These are phyloP conservation scores for Chymomyza fuscimana DNA, from an alignment of 2,888 invertebrate species.

Conservation along the genomic window DNA sequence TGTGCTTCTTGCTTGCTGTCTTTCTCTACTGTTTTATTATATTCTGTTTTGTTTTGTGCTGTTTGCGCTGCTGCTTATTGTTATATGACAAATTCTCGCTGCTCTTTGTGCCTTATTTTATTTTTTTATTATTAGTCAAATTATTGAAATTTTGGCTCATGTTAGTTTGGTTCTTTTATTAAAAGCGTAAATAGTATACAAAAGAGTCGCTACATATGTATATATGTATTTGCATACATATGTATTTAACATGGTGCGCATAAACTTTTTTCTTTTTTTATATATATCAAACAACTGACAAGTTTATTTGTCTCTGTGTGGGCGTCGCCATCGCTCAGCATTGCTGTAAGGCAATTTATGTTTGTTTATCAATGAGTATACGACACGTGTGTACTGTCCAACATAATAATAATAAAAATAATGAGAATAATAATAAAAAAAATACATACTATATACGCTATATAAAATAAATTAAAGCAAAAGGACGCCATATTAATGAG, in stretches of 20 bases:
- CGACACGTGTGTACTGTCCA: slow-evolving; percentile 29
- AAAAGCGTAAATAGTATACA: slow-evolving; percentile 36
- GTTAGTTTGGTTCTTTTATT: slow-evolving; percentile 30
- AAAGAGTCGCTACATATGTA: background rate
- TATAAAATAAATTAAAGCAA: slow-evolving; percentile 16
- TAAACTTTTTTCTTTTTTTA: slow-evolving; percentile 17
- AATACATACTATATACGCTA: background rate
- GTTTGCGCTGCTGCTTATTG: slow-evolving; percentile 13
- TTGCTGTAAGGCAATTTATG: slow-evolving; percentile 15
- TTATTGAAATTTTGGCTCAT: slow-evolving; percentile 18
- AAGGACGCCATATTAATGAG: slow-evolving; percentile 1
- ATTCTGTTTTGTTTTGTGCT: slow-evolving; percentile 7
- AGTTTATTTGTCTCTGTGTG: slow-evolving; percentile 21
- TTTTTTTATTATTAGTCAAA: slow-evolving; percentile 19
- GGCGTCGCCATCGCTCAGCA: slow-evolving; percentile 30
- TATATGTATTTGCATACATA: background rate
- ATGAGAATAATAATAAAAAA: background rate
- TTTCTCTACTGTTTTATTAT: background rate
- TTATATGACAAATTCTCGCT: slow-evolving; percentile 16
- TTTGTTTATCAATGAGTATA: slow-evolving; percentile 16
- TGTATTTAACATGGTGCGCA: slow-evolving; percentile 9
- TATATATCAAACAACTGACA: background rate
- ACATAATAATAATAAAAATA: slow-evolving; percentile 19
- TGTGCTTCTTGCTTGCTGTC: background rate
- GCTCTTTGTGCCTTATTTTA: background rate